Conservation (phyloP, 1,140 invertebrate species). For the Heliconius eleuchia region DNA sequence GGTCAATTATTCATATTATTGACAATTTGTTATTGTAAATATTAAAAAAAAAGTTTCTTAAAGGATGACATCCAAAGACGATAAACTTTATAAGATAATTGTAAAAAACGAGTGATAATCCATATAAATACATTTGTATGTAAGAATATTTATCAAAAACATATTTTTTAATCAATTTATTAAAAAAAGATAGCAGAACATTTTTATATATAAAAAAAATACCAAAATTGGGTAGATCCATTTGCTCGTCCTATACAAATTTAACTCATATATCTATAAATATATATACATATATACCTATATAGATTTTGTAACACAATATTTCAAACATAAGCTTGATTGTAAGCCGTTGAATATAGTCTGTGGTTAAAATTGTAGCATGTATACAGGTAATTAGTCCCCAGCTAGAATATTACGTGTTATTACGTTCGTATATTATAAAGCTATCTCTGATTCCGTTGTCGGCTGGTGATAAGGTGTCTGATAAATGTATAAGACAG, state of each 20-base stretch:
- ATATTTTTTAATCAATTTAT: too few relatives aligned
- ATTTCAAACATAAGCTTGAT: conserved; percentile 8
- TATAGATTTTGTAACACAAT: conserved; percentile 2
- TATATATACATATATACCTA: too few relatives aligned
- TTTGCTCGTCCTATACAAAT: background rate
- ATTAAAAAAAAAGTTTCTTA: too few relatives aligned
- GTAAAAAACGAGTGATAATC: too few relatives aligned
- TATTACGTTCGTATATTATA: conserved; percentile 57
- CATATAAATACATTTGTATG: too few relatives aligned
- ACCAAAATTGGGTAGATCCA: background rate
- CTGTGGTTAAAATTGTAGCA: conserved; percentile 41
- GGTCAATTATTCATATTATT: too few relatives aligned
- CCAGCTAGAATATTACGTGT: conserved; percentile 49
- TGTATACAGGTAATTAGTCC: conserved; percentile 65
- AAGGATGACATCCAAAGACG: too few relatives aligned
- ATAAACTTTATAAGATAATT: too few relatives aligned
- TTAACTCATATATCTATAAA: background rate
- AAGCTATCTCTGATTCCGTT: conserved; percentile 57
- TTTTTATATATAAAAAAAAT: background rate
- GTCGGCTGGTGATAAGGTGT: conserved; percentile 47
- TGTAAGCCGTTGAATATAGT: conserved; percentile 8
- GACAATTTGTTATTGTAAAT: too few relatives aligned
- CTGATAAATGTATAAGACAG: background rate
- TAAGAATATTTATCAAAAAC: too few relatives aligned
- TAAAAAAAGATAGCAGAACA: too few relatives aligned